These are phyloP conservation scores for Dryobota labecula DNA, from an alignment of 2,888 invertebrate species.

Conservation along the genomic window DNA sequence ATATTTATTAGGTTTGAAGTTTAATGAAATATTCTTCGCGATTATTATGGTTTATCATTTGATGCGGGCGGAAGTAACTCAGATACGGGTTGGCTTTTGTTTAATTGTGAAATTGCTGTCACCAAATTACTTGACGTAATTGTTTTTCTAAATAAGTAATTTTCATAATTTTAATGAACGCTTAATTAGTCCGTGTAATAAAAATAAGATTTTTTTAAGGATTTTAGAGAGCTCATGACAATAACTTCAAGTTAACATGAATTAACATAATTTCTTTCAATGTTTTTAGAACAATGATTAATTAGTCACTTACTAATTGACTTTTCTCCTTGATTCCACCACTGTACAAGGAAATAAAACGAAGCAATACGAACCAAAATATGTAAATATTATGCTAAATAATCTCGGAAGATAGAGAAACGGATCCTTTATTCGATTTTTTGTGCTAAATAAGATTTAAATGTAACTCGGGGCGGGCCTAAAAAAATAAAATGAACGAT, in stretches of 20 bases:
- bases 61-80: not conserved
- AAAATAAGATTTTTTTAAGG: not conserved
- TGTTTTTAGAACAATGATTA: not conserved
- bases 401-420: conserved; percentile 41
- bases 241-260: not conserved
- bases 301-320: conserved; percentile 4
- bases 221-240: not conserved
- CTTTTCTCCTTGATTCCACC: not conserved
- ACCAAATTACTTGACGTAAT: not conserved
- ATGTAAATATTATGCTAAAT: conserved; percentile 56
- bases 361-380: conserved; percentile 14
- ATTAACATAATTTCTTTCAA: not conserved
- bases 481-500: conserved; percentile 64
- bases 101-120: not conserved
- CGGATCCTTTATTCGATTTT: conserved; percentile 55
- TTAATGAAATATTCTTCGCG: conserved; percentile 17
- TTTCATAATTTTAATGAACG: too few species aligned
- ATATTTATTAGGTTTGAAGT: conserved; percentile 28
- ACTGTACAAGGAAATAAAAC: not conserved
- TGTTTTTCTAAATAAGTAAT: too few species aligned
- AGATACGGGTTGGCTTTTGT: conserved; percentile 10
- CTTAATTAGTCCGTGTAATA: not conserved
- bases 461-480: conserved; percentile 46
- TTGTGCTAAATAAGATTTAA: conserved; percentile 62
- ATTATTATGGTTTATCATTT: conserved; percentile 19